These are phyloP conservation scores for Habropoda laboriosa DNA, from an alignment of 1,140 invertebrate species.

Conservation along the genomic window DNA sequence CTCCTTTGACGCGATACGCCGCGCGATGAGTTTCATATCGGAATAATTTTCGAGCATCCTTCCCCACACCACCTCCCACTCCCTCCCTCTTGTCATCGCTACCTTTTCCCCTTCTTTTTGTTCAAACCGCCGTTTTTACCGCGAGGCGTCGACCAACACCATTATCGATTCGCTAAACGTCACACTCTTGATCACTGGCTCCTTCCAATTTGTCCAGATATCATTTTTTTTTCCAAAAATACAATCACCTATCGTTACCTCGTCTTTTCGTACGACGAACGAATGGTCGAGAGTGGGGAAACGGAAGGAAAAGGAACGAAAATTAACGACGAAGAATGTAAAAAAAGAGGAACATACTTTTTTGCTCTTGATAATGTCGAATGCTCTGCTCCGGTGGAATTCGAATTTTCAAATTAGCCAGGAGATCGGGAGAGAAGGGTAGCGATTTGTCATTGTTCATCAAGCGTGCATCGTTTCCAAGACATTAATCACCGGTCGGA, in stretches of 20 bases:
- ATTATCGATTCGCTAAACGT: slow-evolving; percentile 37
- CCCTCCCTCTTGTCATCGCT: background rate
- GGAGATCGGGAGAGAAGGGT: background rate
- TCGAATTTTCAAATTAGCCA: slow-evolving; percentile 20
- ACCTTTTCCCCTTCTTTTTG: slow-evolving; percentile 40
- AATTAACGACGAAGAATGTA: too few relatives aligned
- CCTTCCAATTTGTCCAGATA: background rate
- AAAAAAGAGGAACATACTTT: too few relatives aligned
- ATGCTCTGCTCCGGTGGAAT: too few relatives aligned
- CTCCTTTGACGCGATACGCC: slow-evolving; percentile 78
- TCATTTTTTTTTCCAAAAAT: background rate
- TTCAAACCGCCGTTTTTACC: slow-evolving; percentile 49
- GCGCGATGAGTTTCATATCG: slow-evolving; percentile 80
- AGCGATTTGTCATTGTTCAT: slow-evolving; percentile 36
- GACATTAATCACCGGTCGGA: slow-evolving; percentile 45
- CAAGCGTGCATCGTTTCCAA: background rate
- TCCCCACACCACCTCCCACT: slow-evolving; percentile 24
- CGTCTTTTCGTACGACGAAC: background rate
- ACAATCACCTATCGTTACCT: background rate
- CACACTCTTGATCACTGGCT: background rate
- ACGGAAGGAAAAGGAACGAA: too few relatives aligned
- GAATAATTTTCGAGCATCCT: slow-evolving; percentile 78
- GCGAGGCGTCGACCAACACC: slow-evolving; percentile 5
- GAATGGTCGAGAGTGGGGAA: too few relatives aligned
- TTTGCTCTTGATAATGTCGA: too few relatives aligned